Conservation (phyloP, 2,113 vertebrate species). For the Lagenorhynchus albirostris region DNA sequence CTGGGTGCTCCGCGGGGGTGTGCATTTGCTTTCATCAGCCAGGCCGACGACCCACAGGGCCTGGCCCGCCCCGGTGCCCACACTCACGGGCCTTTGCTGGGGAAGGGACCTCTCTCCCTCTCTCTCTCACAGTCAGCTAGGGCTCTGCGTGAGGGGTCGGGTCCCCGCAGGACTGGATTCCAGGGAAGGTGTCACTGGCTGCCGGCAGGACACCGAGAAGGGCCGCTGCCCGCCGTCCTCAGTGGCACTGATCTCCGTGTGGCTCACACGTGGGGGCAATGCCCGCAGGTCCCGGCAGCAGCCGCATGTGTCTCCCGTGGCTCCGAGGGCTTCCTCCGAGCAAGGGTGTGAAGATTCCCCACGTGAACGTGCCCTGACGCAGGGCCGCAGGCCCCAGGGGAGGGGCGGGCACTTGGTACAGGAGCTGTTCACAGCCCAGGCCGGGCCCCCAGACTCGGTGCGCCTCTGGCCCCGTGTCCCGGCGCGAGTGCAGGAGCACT, state of each 20-base stretch:
- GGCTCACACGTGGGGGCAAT: no score
- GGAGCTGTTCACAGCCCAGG: fast-evolving
- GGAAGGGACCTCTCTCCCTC: fast-evolving
- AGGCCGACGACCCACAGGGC: fast-evolving
- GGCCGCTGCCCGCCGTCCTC: background rate
- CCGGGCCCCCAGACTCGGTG: fast-evolving
- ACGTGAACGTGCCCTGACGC: fast-evolving
- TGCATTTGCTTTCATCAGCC: background rate
- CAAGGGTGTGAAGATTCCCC: background rate
- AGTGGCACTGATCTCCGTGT: fast-evolving
- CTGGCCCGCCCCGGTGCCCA: fast-evolving
- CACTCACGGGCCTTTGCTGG: fast-evolving
- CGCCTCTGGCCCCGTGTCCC: fast-evolving
- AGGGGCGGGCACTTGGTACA: fast-evolving
- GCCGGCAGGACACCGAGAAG: fast-evolving
- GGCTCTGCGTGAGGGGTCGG: background rate
- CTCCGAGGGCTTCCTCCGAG: fast-evolving
- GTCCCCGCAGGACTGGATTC: fast-evolving
- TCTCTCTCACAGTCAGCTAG: no score
- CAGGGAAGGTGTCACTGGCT: fast-evolving
- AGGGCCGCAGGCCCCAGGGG: background rate
- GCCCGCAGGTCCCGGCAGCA: background rate
- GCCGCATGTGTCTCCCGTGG: background rate
- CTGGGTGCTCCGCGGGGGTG: fast-evolving
- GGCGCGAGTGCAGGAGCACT: fast-evolving